These are phyloP conservation scores for Oryzias dopingdopingensis DNA, from an alignment of 2,797 vertebrate species.

Conservation along the genomic window DNA sequence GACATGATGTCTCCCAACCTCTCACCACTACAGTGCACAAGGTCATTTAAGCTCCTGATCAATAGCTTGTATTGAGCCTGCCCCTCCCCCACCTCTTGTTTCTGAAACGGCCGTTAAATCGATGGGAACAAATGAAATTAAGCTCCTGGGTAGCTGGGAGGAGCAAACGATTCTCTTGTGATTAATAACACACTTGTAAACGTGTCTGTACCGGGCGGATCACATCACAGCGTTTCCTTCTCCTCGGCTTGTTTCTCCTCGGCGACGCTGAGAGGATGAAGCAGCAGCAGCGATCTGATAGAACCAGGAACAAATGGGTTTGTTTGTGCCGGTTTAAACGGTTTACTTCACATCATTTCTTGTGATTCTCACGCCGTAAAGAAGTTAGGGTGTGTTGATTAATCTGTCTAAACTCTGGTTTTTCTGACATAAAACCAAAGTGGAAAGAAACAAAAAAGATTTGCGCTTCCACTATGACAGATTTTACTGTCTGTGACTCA, in stretches of 20 bases:
- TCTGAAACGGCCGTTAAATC: constrained; percentile 76
- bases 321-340: constrained; percentile 48
- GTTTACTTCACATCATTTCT: constrained; percentile 19
- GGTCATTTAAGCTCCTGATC: constrained; percentile 74
- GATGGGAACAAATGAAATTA: constrained; percentile 79
- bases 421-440: not conserved
- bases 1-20: constrained; percentile 35
- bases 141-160: constrained; percentile 67
- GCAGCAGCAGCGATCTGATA: constrained; percentile 46
- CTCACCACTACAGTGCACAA: constrained; percentile 59
- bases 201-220: constrained; percentile 54
- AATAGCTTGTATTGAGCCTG: constrained; percentile 68
- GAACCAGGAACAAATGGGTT: constrained; percentile 57
- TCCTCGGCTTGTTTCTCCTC: constrained; percentile 49
- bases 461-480: not conserved
- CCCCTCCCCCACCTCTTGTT: constrained; percentile 42
- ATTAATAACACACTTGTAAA: constrained; percentile 75
- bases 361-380: not conserved
- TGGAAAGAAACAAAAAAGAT: too few species aligned
- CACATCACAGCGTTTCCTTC: constrained; percentile 60
- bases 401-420: not conserved
- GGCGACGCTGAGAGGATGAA: constrained; percentile 56
- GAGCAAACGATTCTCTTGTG: constrained; percentile 73
- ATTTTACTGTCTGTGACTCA: not conserved
- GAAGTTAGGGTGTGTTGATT: not conserved